Base-by-base conservation (phyloP, 2,797 vertebrate species). In the Leptatherina wallacei region DNA sequence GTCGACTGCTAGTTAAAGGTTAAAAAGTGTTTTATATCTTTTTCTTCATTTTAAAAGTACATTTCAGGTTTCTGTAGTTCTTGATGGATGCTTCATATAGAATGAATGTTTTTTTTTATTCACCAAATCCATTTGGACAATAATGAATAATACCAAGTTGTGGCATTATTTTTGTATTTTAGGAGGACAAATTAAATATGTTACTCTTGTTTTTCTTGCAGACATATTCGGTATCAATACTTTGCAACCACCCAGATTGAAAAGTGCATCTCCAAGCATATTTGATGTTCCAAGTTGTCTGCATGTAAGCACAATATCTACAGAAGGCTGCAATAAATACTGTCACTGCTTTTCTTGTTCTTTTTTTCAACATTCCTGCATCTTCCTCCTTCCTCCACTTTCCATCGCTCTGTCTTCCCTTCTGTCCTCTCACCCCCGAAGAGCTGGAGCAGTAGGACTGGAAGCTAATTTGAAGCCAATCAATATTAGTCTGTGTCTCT, bases 401-500 rank as follows among this genome's bases (percentile, higher is more conserved):
- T 77, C 73, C 47, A 35, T 40, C 33, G 12, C 36, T 61, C 32
- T 5, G 42, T 33, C 52, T 40, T 47, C 33, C 59, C 42, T 30
- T 30, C 35, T 22, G 33, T 69, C 60, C 65, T 30, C 30, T 67
- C 63, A 35, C 61, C 69, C 79, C 85, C 2, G 33, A 9, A 55
- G 80, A 75, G 84, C 65, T 68, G 52, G 78, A 68, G 71, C 85
- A 82, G 82, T 89, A 83, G 80, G 75, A 66, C 80, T 89, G 85
- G 83, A 86, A 92, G 92, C 88, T 91, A 89, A 93, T 94, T 93
- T 91, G 86, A 90, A 86, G 86, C 82, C 78, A 89, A 94, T 95
- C 93, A 92, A 93, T 94, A 93, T 22, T 38, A 29, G 92, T 93
- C 88, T 91, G 85, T 85, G 89, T 90, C 87, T 90, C 89, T 94